These are phyloP conservation scores for Onychomys leucogaster DNA, from an alignment of 2,797 vertebrate species.

Conservation along the genomic window DNA sequence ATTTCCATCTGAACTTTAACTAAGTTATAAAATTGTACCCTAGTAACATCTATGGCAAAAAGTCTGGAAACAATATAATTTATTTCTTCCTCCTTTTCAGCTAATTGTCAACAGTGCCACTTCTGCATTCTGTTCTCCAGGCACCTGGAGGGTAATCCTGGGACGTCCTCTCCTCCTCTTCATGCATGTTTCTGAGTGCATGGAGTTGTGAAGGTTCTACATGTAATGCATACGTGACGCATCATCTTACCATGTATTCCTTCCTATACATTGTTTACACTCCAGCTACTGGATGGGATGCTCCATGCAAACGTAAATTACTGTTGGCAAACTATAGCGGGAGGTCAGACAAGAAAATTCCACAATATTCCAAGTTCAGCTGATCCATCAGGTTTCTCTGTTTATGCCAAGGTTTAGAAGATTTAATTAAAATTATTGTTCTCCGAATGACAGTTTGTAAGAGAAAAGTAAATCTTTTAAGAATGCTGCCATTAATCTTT, in stretches of 20 bases:
- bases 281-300: conserved; percentile 86
- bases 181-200: conserved; percentile 90
- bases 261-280: conserved; percentile 92
- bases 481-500: conserved; percentile 77
- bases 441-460: conserved; percentile 75
- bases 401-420: conserved; percentile 86
- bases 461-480: conserved; percentile 83
- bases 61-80: conserved; percentile 64
- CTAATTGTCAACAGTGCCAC: conserved; percentile 87
- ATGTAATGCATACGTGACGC: conserved; percentile 86
- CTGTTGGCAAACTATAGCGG: conserved; percentile 59
- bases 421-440: conserved; percentile 72
- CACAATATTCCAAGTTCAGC: conserved; percentile 73
- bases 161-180: conserved; percentile 86
- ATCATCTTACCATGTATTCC: conserved; percentile 86
- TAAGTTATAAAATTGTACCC: not conserved
- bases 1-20: not conserved
- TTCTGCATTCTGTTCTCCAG: conserved; percentile 85
- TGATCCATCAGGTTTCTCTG: conserved; percentile 80
- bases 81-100: conserved; percentile 82
- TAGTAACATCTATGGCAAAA: conserved; percentile 10
- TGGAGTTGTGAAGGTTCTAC: conserved; percentile 89
- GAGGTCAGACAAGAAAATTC: conserved; percentile 39
- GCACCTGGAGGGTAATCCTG: conserved; percentile 86
- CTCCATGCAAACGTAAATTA: conserved; percentile 82